Base-by-base conservation (phyloP, 1,140 invertebrate species). In the Caenorhabditis briggsae region DNA sequence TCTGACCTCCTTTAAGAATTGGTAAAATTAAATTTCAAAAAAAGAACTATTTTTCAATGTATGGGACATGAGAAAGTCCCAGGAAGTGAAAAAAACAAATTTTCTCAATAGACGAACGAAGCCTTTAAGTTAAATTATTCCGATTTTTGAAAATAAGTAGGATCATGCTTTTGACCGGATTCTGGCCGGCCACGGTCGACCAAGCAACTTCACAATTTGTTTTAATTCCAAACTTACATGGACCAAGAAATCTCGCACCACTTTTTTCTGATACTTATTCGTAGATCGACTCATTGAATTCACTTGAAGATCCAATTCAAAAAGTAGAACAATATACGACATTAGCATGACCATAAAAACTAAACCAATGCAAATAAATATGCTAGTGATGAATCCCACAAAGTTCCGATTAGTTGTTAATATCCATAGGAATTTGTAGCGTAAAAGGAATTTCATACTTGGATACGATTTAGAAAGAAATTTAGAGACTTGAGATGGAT, bases 221-320 rank as follows among this genome's bases (percentile, higher is more conserved):
- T n/a, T n/a, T n/a, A n/a, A n/a, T n/a, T n/a, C n/a, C 23, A 61
- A 61, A 46, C 64, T 65, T 18, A 65, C 64, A 43, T 65, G 64
- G 0, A 0, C 23, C 59, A 64, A 25, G 18, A 64, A 64, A 5
- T 64, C 59, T 1, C 1, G 0, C 7, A 33, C 33, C 2, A 65
- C 9, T 14, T 9, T 41, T 7, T 18, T 41, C 5, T 65, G 64
- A 65, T 65, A 65, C 14, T 65, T 65, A 65, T 43, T 65, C 2
- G 64, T 43, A 12, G 64, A 8, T 23, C 43, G 12, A n/a, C 64
- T 65, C 64, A 65, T 65, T 1, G 9, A 43, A 65, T 65, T 65
- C 12, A 65, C 64, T 43, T 65, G 64, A 43, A 65, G 18, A 65
- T 65, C 64, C 14, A 65, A 65, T 18, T 65, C 64, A 18, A 65